Evolutionary conservation across 2,113 vertebrate genomes (phyloP).

Genomic region (Microtus pennsylvanicus): DNA sequence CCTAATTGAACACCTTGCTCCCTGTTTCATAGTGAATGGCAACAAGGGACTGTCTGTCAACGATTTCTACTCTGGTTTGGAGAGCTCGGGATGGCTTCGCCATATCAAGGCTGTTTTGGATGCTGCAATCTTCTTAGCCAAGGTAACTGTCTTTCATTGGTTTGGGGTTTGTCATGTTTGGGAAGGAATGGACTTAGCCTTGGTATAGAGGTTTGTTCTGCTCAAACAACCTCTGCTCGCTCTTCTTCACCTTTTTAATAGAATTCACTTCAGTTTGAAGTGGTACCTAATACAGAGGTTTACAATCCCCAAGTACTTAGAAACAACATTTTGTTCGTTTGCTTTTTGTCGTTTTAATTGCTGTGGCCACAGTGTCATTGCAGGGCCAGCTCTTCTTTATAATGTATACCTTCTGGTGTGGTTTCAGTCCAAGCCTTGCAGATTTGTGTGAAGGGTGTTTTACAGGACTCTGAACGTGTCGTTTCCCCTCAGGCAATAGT

Average conservation of each 20-base stretch:
- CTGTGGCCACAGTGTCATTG: neutral
- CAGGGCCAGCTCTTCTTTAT: neutral
- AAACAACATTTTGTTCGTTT: neutral
- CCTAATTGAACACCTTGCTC: conserved; percentile 41
- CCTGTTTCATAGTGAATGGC: conserved; percentile 90
- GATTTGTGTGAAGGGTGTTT: neutral
- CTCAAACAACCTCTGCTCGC: neutral
- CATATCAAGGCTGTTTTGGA: conserved; percentile 97
- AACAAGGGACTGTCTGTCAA: conserved; percentile 92
- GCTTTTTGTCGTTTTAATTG: neutral
- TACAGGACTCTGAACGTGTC: neutral
- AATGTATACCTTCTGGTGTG: neutral
- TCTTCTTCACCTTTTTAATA: neutral
- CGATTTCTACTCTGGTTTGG: conserved; percentile 95
- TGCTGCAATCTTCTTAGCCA: conserved; percentile 94
- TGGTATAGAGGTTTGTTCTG: neutral
- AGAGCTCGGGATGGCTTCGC: conserved; percentile 96
- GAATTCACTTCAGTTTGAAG: neutral
- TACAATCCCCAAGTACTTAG: neutral
- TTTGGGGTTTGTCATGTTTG: neutral
- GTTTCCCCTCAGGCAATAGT: conserved; percentile 90
- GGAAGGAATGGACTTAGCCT: neutral
- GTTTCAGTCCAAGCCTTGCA: neutral
- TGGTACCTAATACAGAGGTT: neutral
- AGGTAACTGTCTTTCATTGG: conserved; percentile 85